A percentile compares a stretch with the other conserved stretches of the same genome.
phyloP scores from a whole-genome alignment of 2,113 vertebrate genomes.

The Cynocephalus volans region DNA sequence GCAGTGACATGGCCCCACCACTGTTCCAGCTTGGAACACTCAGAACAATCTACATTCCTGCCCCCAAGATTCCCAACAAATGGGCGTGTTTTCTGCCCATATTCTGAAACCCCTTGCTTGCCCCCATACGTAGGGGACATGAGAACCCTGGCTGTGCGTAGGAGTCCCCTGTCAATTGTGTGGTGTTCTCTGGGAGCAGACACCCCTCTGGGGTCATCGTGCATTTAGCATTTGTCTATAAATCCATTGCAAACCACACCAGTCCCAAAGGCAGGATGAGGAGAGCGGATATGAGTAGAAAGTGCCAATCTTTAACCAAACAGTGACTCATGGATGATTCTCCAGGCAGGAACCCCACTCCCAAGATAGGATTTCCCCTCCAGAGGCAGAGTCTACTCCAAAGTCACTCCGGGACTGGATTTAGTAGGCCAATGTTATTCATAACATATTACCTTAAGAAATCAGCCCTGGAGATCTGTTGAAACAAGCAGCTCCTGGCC shows the following conservation, averaged over 20 bases:
- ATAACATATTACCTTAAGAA: background rate
- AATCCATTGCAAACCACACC: background rate
- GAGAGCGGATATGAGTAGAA: background rate
- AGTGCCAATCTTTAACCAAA: background rate
- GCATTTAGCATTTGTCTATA: no score
- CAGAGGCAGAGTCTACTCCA: background rate
- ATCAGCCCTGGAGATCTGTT: background rate
- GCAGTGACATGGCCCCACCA: background rate
- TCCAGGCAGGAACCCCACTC: background rate
- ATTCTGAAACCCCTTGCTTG: background rate
- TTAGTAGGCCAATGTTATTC: background rate
- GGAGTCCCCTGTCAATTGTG: background rate
- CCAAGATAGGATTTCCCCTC: background rate
- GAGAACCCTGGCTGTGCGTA: background rate
- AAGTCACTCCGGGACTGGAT: background rate
- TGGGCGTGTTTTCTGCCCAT: background rate
- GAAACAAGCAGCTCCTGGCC: background rate
- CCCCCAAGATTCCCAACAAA: background rate
- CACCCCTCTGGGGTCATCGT: background rate
- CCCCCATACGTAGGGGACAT: background rate
- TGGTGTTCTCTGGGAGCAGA: background rate
- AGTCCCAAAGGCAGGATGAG: background rate
- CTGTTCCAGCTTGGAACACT: background rate
- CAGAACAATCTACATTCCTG: background rate
- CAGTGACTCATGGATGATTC: slow-evolving; percentile 4